Evolutionary conservation across 2,797 vertebrate genomes (phyloP), one percentile per base, ranked within the genome.

Genomic region (Dendrocincla tyrannina): DNA sequence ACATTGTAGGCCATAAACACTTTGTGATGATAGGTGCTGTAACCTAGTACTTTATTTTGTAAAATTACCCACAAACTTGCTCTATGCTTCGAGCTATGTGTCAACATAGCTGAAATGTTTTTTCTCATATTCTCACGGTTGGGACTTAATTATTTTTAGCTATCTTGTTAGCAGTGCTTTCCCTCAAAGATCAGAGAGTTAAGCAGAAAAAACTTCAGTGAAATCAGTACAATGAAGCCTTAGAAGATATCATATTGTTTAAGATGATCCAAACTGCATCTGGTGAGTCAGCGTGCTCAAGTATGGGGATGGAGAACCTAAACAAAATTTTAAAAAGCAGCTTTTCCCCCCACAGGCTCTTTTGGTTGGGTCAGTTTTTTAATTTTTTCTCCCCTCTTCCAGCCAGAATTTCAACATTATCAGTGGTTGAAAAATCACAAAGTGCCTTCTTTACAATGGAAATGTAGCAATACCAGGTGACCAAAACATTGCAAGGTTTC

Each of bases 401-500:
- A 91, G 67, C 44, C 75, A 83, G 86, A 90, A 83, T 93, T 87
- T 92, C 67, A 87, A 83, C 74, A 87, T 93, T 88, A 84, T 70
- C 72, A 83, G 55, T 63, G 66, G 85, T 33, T 77, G 88, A 79
- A 93, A 82, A 82, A 88, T 96, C 85, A 53, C 88, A 67, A 80
- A 83, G 94, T 94, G 89, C 91, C 92, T 87, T 95, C 85, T 95
- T 95, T 90, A 80, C 87, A 95, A 46, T 64, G 62, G 77, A 95
- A 85, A 85, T 59, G 77, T 88, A 70, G 84, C 84, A 84, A 70
- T 49, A 67, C 68, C 16, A 35, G 6, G 17, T 91, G 88, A 90
- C 41, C 77, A 81, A 90, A 96, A 80, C 63, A 42, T 67, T 92
- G 81, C 75, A 68, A 87, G 95, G 79, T 95, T 80, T 90, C 78